phyloP scores from a whole-genome alignment of 2,797 vertebrate genomes.

The Sebastes steindachneri region DNA sequence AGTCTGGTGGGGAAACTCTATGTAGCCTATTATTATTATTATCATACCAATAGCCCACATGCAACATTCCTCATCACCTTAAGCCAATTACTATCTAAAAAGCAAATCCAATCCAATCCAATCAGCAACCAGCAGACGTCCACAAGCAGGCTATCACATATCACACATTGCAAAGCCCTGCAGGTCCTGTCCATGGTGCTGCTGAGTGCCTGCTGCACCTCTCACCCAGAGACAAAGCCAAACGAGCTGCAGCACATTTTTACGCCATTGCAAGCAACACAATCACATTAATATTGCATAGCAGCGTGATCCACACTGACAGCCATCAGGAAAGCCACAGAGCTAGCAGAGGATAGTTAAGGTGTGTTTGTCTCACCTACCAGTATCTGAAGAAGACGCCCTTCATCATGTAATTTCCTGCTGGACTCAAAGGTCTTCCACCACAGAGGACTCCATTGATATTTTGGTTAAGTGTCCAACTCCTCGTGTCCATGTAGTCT shows the following conservation, averaged over 20 bases:
- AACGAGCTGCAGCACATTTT: background rate
- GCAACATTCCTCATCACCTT: background rate
- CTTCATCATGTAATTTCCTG: background rate
- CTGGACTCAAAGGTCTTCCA: background rate
- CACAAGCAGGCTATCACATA: background rate
- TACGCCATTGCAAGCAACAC: background rate
- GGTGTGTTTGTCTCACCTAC: background rate
- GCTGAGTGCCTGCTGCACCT: background rate
- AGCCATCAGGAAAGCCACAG: background rate
- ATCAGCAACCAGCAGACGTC: background rate
- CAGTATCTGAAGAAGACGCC: background rate
- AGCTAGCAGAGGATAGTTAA: background rate
- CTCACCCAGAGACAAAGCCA: background rate
- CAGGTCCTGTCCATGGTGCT: background rate
- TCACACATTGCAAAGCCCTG: background rate
- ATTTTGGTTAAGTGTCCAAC: background rate
- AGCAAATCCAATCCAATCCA: background rate
- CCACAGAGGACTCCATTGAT: background rate
- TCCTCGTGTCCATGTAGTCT: background rate
- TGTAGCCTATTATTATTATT: background rate
- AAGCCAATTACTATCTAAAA: background rate
- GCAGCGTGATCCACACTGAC: background rate
- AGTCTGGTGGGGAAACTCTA: background rate
- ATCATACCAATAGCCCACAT: background rate
- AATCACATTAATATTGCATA: background rate